Evolutionary conservation across 2,888 invertebrate genomes (phyloP).

Genomic region (Apodemia mormo): DNA sequence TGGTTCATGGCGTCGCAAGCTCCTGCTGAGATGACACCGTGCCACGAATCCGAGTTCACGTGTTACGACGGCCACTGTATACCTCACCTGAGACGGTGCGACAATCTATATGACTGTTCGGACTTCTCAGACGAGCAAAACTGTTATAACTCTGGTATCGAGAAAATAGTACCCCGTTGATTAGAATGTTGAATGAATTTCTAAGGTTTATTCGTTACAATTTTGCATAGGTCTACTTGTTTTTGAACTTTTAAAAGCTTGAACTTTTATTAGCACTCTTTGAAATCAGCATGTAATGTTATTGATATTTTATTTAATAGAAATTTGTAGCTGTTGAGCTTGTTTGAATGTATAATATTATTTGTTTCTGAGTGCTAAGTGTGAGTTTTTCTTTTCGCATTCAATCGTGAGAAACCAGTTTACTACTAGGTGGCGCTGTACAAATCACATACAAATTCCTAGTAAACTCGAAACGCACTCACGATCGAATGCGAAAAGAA

Average conservation of each 20-base stretch:
- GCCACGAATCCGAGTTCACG: constrained; percentile 85
- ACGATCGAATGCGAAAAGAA: no score
- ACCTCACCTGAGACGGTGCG: constrained; percentile 88
- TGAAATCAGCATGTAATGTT: neutral
- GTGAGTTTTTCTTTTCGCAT: no score
- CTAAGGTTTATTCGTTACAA: constrained; percentile 31
- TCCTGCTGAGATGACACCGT: constrained; percentile 59
- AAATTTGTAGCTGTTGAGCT: neutral
- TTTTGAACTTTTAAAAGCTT: constrained; percentile 17
- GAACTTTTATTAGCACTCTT: neutral
- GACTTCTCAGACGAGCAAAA: constrained; percentile 95
- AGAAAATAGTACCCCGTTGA: constrained; percentile 46
- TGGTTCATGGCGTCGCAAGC: constrained; percentile 64
- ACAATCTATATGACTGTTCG: constrained; percentile 94
- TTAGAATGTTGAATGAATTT: constrained; percentile 57
- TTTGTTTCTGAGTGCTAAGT: no score
- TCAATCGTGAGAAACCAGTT: no score
- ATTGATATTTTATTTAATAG: neutral
- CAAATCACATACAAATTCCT: no score
- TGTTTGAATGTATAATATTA: neutral
- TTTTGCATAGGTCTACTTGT: constrained; percentile 23
- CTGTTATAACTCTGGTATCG: constrained; percentile 84
- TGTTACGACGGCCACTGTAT: constrained; percentile 91
- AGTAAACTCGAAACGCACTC: no score
- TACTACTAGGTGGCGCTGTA: no score